phyloP scores from a whole-genome alignment of 2,113 vertebrate species.

The Budorcas taxicolor region DNA sequence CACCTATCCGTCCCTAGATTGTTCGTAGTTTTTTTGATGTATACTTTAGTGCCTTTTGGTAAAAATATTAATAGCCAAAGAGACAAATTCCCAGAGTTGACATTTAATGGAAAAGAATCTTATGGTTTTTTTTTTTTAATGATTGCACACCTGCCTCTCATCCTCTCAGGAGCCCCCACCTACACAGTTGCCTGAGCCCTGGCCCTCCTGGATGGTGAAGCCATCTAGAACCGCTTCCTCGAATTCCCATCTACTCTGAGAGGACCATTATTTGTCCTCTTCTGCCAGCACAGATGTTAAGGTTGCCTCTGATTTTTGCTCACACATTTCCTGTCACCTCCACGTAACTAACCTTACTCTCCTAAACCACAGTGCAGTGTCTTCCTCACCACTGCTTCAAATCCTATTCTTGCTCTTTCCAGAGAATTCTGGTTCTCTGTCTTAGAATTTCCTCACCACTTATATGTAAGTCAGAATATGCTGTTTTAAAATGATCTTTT shows the following conservation, averaged over 20 bases:
- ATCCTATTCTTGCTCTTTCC: neutral
- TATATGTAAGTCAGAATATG: neutral
- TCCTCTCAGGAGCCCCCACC: neutral
- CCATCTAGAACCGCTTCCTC: neutral
- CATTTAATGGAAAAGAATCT: neutral
- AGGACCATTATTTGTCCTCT: neutral
- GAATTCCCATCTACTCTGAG: neutral
- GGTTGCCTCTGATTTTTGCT: neutral
- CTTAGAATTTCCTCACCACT: neutral
- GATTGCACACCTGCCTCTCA: neutral
- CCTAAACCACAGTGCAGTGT: neutral
- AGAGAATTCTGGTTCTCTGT: neutral
- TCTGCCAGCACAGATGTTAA: neutral
- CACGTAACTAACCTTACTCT: neutral
- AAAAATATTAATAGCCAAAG: neutral
- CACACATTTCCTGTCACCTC: neutral
- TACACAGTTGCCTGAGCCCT: neutral
- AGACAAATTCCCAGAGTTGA: neutral
- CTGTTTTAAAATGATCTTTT: neutral
- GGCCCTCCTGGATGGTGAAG: accelerated
- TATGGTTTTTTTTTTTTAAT: neutral
- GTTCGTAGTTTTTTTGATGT: neutral
- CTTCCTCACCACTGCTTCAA: neutral
- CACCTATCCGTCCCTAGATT: neutral
- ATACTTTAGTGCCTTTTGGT: neutral